Conservation (phyloP, 2,888 invertebrate genomes). For the Eupeodes luniger region DNA sequence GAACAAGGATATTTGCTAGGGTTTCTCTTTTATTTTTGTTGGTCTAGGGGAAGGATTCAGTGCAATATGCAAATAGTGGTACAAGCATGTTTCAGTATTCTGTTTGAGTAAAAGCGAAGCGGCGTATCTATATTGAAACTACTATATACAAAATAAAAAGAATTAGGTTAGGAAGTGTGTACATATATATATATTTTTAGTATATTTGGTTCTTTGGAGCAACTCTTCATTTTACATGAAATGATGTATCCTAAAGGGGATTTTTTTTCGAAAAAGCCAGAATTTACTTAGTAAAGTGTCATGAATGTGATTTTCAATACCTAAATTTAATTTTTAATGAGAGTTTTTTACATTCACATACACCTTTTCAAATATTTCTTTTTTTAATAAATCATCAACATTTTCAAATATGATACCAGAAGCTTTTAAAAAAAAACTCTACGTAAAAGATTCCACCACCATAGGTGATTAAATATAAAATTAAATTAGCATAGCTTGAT, state of each 20-base stretch:
- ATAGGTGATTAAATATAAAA: too few species aligned
- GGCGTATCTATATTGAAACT: slow-evolving; percentile 16
- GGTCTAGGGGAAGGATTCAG: slow-evolving; percentile 25
- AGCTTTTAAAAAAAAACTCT: too few species aligned
- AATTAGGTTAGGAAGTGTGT: slow-evolving; percentile 42
- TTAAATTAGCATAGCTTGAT: too few species aligned
- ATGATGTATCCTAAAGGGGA: background rate
- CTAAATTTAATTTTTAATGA: background rate
- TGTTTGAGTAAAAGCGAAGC: slow-evolving; percentile 23
- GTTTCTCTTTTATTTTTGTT: slow-evolving; percentile 18
- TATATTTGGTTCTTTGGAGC: slow-evolving; percentile 6
- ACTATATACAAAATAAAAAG: slow-evolving; percentile 40
- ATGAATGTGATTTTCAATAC: slow-evolving; percentile 5
- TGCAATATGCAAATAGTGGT: slow-evolving; percentile 55
- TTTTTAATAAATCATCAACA: background rate
- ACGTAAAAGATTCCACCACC: too few species aligned
- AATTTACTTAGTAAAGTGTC: slow-evolving; percentile 6
- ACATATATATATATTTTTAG: too few species aligned
- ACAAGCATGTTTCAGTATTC: slow-evolving; percentile 55
- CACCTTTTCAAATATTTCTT: background rate
- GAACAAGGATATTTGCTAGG: slow-evolving; percentile 44
- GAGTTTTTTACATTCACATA: background rate
- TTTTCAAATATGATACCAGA: too few species aligned
- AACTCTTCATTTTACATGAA: slow-evolving; percentile 16
- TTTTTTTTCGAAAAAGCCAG: background rate